Conservation (phyloP, 2,113 vertebrate genomes). For the Corynorhinus townsendii region DNA sequence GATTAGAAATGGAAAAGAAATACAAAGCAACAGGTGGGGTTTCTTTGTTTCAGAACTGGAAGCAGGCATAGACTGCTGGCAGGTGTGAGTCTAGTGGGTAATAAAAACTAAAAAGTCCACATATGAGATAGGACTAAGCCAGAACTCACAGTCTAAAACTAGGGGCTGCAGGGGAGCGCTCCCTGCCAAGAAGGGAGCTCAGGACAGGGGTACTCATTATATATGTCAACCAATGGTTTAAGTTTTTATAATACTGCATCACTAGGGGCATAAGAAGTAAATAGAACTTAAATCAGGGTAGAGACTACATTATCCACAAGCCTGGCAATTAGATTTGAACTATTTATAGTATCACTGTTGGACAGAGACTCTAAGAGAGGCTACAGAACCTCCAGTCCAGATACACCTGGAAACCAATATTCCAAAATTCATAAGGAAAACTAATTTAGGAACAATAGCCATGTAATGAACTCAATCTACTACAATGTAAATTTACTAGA, state of each 20-base stretch:
- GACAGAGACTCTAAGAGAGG: neutral
- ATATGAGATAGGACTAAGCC: neutral
- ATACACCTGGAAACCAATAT: neutral
- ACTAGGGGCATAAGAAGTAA: neutral
- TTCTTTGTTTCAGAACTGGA: neutral
- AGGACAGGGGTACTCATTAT: neutral
- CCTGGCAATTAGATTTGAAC: neutral
- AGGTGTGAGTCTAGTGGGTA: neutral
- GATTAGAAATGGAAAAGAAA: neutral
- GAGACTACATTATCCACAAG: neutral
- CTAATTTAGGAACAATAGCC: neutral
- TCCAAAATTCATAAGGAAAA: neutral
- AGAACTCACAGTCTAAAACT: neutral
- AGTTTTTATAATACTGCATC: neutral
- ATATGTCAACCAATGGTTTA: neutral
- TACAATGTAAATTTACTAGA: neutral
- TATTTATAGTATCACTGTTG: neutral
- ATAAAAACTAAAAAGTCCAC: neutral
- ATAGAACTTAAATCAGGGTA: neutral
- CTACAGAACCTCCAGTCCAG: neutral
- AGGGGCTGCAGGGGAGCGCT: no score
- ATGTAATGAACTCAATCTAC: neutral
- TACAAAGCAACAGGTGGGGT: neutral
- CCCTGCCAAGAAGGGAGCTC: neutral
- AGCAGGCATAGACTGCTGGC: neutral